These are phyloP conservation scores for Meandrusa payeni DNA, from an alignment of 2,888 invertebrate species.

Conservation along the genomic window DNA sequence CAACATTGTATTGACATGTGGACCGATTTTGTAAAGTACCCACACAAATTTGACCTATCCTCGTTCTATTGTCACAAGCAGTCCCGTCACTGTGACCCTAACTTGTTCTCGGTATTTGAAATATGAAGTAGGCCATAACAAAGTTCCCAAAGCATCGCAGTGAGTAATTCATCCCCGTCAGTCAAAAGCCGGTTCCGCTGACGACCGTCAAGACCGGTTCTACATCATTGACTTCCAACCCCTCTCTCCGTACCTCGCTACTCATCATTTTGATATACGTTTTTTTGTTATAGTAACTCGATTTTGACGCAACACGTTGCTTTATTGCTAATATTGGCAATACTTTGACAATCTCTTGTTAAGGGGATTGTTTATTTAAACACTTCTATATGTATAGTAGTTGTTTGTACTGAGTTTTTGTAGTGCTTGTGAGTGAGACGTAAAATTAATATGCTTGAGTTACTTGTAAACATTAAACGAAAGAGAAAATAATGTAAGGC, in stretches of 20 bases:
- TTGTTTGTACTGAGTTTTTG: too few species aligned
- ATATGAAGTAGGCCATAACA: constrained; percentile 34
- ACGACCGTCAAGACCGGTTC: constrained; percentile 65
- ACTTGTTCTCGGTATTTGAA: constrained; percentile 32
- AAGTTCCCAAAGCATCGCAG: constrained; percentile 51
- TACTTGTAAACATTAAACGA: constrained; percentile 34
- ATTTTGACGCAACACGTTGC: constrained; percentile 63
- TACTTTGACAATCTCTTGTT: too few species aligned
- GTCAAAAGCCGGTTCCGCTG: constrained; percentile 63
- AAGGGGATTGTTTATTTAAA: too few species aligned
- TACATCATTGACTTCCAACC: constrained; percentile 74
- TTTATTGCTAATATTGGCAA: neutral
- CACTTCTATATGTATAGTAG: too few species aligned
- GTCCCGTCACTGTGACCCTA: constrained; percentile 23
- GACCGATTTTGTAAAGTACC: too few species aligned
- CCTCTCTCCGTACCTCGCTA: constrained; percentile 55
- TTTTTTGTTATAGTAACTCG: constrained; percentile 57
- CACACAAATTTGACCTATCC: too few species aligned
- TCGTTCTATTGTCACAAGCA: neutral
- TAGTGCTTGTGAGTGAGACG: too few species aligned
- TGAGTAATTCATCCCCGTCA: constrained; percentile 71
- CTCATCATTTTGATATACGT: constrained; percentile 45
- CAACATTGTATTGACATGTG: too few species aligned
- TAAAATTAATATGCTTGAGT: too few species aligned
- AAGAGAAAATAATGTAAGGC: constrained; percentile 64